phyloP scores from a whole-genome alignment of 2,797 vertebrate genomes.

The Hippoglossus hippoglossus region DNA sequence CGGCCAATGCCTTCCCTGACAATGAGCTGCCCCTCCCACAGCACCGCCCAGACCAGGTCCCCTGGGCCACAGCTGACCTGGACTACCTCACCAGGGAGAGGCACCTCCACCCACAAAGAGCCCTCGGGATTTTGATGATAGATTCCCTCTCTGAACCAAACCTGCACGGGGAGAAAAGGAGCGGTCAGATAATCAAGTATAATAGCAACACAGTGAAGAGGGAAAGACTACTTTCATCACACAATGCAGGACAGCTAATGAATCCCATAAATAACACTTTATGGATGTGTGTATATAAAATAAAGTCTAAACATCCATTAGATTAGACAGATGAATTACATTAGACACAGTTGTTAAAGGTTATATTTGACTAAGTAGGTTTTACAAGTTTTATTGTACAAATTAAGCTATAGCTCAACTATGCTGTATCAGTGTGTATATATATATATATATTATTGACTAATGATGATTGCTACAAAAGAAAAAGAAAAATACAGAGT shows the following conservation, averaged over 20 bases:
- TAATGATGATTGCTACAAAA: no score
- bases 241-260: neutral
- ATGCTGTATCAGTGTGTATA: neutral
- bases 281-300: neutral
- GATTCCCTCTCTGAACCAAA: constrained; percentile 94
- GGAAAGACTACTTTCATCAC: neutral
- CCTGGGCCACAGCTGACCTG: constrained; percentile 96
- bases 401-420: neutral
- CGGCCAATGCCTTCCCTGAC: constrained; percentile 93
- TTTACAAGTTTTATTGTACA: no score
- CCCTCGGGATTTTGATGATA: constrained; percentile 93
- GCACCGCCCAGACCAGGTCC: constrained; percentile 94
- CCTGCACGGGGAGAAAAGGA: constrained; percentile 74
- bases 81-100: constrained; percentile 91
- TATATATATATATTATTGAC: no score
- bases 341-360: neutral
- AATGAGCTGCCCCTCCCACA: constrained; percentile 96
- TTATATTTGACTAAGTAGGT: no score
- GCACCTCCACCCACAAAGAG: constrained; percentile 88
- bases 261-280: no score
- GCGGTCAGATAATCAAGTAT: neutral
- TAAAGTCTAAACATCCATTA: neutral
- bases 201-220: neutral
- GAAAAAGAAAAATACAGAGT: neutral
- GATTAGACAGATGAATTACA: neutral